phyloP scores from a whole-genome alignment of 2,888 invertebrate genomes.

The Leptopterna dolabrata region DNA sequence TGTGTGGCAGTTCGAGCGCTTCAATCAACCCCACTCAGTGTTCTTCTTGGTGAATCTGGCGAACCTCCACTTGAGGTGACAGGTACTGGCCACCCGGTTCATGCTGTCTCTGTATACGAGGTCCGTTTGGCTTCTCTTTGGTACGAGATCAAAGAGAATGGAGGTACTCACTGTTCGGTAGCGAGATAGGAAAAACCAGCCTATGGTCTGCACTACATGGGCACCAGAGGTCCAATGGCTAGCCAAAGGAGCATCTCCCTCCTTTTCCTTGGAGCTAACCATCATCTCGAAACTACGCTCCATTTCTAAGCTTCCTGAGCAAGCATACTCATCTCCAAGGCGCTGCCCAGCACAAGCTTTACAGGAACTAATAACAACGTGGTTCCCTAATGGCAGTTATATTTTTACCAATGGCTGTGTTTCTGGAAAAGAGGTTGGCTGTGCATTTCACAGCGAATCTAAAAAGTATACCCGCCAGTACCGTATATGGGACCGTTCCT shows the following conservation, averaged over 20 bases:
- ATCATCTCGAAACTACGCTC: neutral
- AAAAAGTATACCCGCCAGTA: no score
- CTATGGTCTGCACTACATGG: neutral
- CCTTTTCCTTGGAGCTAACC: neutral
- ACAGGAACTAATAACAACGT: neutral
- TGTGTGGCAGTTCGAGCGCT: neutral
- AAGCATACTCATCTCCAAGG: no score
- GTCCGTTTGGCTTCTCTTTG: neutral
- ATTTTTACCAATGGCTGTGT: no score
- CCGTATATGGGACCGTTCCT: no score
- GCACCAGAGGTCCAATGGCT: neutral
- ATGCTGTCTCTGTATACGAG: neutral
- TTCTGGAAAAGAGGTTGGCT: no score
- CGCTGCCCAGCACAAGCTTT: neutral
- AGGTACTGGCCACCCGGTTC: neutral
- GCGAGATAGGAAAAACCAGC: neutral
- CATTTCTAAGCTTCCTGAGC: neutral
- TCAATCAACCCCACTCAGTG: neutral
- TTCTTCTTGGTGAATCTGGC: neutral
- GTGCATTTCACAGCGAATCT: no score
- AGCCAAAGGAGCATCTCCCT: neutral
- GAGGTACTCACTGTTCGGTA: neutral
- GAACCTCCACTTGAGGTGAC: neutral
- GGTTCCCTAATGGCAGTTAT: neutral
- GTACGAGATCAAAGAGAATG: neutral